A percentile compares a stretch with the other conserved stretches of the same genome.
Evolutionary conservation across 2,113 vertebrate genomes (phyloP).

Genomic region (Nettapus auritus): DNA sequence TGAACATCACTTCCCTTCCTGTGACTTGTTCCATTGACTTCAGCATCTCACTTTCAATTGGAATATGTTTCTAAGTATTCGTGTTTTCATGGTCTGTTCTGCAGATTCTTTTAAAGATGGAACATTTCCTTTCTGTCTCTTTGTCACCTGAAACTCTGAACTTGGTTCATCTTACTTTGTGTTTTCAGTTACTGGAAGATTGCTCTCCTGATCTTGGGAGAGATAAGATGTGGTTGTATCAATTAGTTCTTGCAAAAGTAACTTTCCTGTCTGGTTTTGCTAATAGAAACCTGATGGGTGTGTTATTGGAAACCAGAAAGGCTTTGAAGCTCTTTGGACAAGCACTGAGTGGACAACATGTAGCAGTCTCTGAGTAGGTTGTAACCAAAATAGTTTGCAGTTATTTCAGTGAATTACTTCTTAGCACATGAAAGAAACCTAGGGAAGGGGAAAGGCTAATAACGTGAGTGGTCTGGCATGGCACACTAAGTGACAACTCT

Average conservation of each 20-base stretch:
- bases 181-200: not conserved
- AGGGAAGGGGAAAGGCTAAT: not conserved
- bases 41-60: not conserved
- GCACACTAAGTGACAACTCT: not conserved
- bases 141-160: not conserved
- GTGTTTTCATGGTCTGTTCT: not conserved
- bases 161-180: not conserved
- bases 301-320: not conserved
- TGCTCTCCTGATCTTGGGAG: not conserved
- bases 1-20: constrained; percentile 1
- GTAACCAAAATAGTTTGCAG: not conserved
- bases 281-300: not conserved
- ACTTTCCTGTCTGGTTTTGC: not conserved
- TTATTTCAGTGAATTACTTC: not conserved
- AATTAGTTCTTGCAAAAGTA: not conserved
- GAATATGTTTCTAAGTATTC: not conserved
- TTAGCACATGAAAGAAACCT: not conserved
- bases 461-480: not conserved
- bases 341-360: not conserved
- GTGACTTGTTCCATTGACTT: not conserved
- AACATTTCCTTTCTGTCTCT: not conserved
- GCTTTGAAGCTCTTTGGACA: not conserved
- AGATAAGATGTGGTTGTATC: not conserved
- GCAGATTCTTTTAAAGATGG: not conserved
- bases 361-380: not conserved